A percentile compares a stretch with the other conserved stretches of the same genome.
phyloP scores from a whole-genome alignment of 2,113 vertebrate genomes.

The Myiagra hebetior region DNA sequence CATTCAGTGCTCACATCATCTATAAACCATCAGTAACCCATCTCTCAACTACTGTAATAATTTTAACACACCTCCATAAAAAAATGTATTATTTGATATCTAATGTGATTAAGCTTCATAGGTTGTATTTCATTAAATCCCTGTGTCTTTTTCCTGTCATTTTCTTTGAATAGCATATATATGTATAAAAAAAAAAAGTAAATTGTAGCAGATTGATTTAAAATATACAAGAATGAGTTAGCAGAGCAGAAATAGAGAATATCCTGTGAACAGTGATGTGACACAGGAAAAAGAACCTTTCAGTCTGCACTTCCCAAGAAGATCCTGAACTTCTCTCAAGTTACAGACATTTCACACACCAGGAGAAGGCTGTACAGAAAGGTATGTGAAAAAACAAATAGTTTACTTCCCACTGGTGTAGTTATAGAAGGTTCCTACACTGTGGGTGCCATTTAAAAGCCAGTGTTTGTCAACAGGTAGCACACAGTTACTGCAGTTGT shows the following conservation, averaged over 20 bases:
- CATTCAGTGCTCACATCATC: neutral
- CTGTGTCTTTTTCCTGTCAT: neutral
- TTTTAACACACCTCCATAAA: slow-evolving; percentile 11
- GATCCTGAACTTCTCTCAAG: neutral
- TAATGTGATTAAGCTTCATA: slow-evolving; percentile 34
- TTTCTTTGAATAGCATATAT: neutral
- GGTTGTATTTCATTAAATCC: slow-evolving; percentile 24
- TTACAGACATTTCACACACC: neutral
- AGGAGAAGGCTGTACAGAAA: neutral
- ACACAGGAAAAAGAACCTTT: neutral
- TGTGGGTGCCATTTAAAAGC: neutral
- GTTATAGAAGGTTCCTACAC: neutral
- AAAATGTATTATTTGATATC: neutral
- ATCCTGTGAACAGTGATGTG: neutral
- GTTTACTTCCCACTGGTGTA: neutral
- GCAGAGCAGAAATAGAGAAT: neutral
- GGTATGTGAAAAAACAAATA: neutral
- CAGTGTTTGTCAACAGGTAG: neutral
- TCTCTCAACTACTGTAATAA: neutral
- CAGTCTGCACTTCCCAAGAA: neutral
- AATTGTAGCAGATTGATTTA: neutral
- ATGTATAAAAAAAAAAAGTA: neutral
- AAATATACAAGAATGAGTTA: neutral
- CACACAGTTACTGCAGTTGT: neutral
- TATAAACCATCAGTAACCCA: neutral